Conservation (phyloP, 2,113 vertebrate species). For the Cyrtonyx montezumae region DNA sequence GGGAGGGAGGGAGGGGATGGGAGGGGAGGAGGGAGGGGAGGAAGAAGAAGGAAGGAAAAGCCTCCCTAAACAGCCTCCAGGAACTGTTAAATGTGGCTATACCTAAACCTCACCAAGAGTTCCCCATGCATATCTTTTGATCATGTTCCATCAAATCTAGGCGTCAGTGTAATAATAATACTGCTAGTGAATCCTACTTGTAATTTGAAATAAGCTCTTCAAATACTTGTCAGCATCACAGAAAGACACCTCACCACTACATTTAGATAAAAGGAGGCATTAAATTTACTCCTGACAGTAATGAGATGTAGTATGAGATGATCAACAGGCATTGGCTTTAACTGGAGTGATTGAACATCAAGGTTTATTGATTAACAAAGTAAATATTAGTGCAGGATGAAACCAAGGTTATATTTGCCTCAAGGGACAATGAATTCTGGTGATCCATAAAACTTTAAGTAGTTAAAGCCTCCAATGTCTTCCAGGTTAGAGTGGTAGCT, state of each 20-base stretch:
- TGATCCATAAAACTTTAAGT: background rate
- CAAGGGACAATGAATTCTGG: background rate
- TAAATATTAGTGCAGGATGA: conserved; percentile 20
- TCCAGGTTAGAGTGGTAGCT: background rate
- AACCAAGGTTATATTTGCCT: conserved; percentile 16
- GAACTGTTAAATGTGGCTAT: background rate
- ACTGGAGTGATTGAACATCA: background rate
- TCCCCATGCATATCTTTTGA: accelerated
- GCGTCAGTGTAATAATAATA: background rate
- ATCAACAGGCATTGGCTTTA: background rate
- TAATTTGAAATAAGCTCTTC: background rate
- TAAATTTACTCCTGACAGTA: background rate
- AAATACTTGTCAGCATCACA: background rate
- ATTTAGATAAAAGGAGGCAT: background rate
- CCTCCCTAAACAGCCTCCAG: background rate
- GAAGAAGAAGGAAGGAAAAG: background rate
- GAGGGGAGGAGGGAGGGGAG: background rate
- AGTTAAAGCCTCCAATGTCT: background rate
- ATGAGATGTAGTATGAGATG: background rate
- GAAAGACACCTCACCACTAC: background rate
- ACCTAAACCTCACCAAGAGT: background rate
- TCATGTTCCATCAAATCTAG: background rate
- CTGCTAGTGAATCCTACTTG: background rate
- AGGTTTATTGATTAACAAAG: background rate
- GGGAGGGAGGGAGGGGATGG: background rate